A percentile compares a stretch with the other conserved stretches of the same genome.
Evolutionary conservation across 2,888 invertebrate species (phyloP).

Genomic region (Tiliacea aurago): DNA sequence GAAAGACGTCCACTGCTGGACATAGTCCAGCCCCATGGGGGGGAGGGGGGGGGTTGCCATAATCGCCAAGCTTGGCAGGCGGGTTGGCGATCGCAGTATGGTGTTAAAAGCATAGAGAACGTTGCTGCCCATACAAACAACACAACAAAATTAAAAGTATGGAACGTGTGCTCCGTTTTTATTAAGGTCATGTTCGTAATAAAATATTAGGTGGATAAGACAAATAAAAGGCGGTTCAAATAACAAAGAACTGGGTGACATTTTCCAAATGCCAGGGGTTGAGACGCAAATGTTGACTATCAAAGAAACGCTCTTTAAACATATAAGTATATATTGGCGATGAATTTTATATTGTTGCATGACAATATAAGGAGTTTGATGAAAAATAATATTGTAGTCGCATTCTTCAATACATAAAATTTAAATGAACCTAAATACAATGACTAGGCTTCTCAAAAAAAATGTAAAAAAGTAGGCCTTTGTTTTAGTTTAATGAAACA

Average conservation of each 20-base stretch:
- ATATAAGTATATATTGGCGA: slow-evolving; percentile 21
- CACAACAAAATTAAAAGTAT: too few relatives aligned
- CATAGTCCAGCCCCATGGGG: too few relatives aligned
- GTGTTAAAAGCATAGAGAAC: too few relatives aligned
- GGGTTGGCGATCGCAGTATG: too few relatives aligned
- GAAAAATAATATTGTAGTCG: neutral
- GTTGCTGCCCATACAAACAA: too few relatives aligned
- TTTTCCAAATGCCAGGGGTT: slow-evolving; percentile 54
- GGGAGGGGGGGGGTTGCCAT: too few relatives aligned
- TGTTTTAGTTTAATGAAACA: neutral
- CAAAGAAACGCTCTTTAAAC: slow-evolving; percentile 17
- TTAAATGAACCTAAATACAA: too few relatives aligned
- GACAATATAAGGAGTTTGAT: neutral
- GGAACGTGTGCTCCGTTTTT: slow-evolving; percentile 21
- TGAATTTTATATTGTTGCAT: neutral
- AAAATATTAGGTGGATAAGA: slow-evolving; percentile 37
- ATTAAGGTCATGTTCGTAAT: slow-evolving; percentile 45
- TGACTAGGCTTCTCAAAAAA: too few relatives aligned
- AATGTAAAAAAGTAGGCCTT: neutral
- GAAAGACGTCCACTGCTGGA: too few relatives aligned
- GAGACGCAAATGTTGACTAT: slow-evolving; percentile 19
- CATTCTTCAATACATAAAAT: neutral
- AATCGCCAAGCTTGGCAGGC: too few relatives aligned
- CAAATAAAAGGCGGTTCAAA: slow-evolving; percentile 39
- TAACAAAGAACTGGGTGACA: slow-evolving; percentile 52